Evolutionary conservation across 1,140 invertebrate species (phyloP), one percentile per base, ranked within the genome.

Genomic region (Anastatus disparis): DNA sequence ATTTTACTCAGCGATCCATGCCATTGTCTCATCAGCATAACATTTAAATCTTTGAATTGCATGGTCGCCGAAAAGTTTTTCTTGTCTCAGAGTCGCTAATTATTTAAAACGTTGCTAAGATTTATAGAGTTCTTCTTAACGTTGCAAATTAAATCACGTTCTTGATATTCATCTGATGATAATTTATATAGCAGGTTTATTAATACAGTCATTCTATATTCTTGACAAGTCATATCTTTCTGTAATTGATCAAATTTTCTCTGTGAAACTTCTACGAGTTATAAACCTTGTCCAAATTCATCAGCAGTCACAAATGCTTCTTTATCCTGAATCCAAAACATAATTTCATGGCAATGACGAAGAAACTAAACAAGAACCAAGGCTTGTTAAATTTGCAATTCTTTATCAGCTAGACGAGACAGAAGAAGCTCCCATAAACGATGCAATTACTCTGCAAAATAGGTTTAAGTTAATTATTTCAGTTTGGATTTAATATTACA

Each of bases 201-300:
- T 17, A 99, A 96, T 83, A 99, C 97, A 4, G 92, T 94, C 1
- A 99, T 96, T 69, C 96, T 90, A 83, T 99, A 98, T 83, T 99
- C 97, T 82, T 99, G 97, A 69, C 95, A 96, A 9, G 94, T 94
- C 93, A 99, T 95, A 83, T 99, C 97, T 87, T 99, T 99, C 83
- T 99, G 96, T 86, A 99, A 99, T 86, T 99, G 98, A 85, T 99
- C 98, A 87, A 99, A 99, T 88, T 99, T 99, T 53, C 98, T 91
- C 87, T 99, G 98, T 22, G 99, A 88, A 4, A 99, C 96, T 86
- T 99, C 98, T 2, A 99, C 98, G 81, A 99, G 97, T 85, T 99
- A 97, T 67, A 99, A 87, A 86, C 99, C 98, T 53, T 95, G 93
- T 13, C 97, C 97, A 86, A 98, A 97, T 80, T 99, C 98, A 82